Base-by-base conservation (phyloP, 2,888 invertebrate species). In the Eristalis tenax region DNA sequence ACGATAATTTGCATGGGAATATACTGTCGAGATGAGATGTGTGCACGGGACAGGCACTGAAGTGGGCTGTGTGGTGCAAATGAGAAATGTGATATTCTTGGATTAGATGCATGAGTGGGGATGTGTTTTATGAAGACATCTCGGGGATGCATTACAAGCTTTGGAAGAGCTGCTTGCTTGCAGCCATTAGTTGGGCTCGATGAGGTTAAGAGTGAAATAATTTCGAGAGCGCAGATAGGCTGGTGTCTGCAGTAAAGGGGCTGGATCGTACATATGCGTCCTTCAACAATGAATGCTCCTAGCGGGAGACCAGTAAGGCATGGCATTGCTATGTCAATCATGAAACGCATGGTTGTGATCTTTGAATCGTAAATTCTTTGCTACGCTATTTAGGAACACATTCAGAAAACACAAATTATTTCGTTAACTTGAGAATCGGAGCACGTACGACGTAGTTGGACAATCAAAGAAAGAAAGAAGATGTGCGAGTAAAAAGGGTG, bases 1-100 rank as follows among this genome's bases (percentile, higher is more conserved):
- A 77, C 40, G 56, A 69, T 56, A 73, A 83, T 77, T 73, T 66
- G 71, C 66, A 56, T 77, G 77, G 65, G 70, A 76, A 76, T 65
- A 50, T 2, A 50, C 50, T 18, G 18, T 18, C 8, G 50, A 50
- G 50, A 50, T 50, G 43, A 5, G 38, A 13, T 11, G 38, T 38
- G 38, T 11, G 38, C 2, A 13, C 11, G 56, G 56, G 22, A n/a
- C n/a, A 10, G 32, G 10, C 32, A 32, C 32, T 10, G 32, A 32
- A 10, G 32, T 56, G 56, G 1, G 56, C 1, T 56, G 22, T n/a
- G 56, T 56, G 56, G 22, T 56, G n/a, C 10, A 56, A 56, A 56
- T 8, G 56, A 56, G 22, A n/a, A 56, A 56, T 8, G 56, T 18
- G 22, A n/a, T 56, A n/a, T 56, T 56, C 56, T 57, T n/a, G 50